Percentiles rank a stretch among this genome's conserved stretches.
Evolutionary conservation across 1,140 invertebrate genomes (phyloP).

Genomic region (Meteorus sp.): DNA sequence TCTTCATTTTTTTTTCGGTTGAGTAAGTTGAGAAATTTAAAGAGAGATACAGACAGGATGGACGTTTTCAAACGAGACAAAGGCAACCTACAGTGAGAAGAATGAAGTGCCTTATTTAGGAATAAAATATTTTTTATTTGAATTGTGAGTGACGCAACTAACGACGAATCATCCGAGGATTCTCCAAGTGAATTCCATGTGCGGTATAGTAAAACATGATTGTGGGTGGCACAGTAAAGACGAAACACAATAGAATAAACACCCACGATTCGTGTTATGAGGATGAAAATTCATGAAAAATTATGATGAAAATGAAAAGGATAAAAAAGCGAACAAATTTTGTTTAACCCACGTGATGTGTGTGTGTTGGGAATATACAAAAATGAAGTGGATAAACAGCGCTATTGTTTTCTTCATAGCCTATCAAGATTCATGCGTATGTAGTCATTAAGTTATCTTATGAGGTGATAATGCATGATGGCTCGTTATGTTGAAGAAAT

Average conservation of each 20-base stretch:
- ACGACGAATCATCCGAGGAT: constrained; percentile 12
- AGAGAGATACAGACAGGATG: no score
- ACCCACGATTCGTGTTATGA: constrained; percentile 17
- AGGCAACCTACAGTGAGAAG: no score
- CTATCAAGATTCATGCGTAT: neutral
- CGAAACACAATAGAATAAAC: constrained; percentile 9
- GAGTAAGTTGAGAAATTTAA: no score
- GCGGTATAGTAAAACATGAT: constrained; percentile 18
- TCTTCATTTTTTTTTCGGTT: no score
- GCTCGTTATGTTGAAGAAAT: constrained; percentile 42
- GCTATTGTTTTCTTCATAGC: neutral
- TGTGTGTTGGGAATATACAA: neutral
- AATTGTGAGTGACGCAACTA: constrained; percentile 7
- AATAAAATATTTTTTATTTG: no score
- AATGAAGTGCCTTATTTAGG: no score
- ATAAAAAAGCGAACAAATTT: constrained; percentile 6
- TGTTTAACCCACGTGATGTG: constrained; percentile 22
- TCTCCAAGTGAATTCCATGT: constrained; percentile 23
- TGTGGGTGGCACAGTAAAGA: constrained; percentile 22
- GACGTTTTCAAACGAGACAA: no score
- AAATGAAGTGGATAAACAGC: neutral
- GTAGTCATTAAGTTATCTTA: neutral
- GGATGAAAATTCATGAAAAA: no score
- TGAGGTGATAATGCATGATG: constrained; percentile 33
- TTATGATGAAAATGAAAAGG: constrained; percentile 1